Base-by-base conservation (phyloP, 2,797 vertebrate genomes). In the Chelmon rostratus region DNA sequence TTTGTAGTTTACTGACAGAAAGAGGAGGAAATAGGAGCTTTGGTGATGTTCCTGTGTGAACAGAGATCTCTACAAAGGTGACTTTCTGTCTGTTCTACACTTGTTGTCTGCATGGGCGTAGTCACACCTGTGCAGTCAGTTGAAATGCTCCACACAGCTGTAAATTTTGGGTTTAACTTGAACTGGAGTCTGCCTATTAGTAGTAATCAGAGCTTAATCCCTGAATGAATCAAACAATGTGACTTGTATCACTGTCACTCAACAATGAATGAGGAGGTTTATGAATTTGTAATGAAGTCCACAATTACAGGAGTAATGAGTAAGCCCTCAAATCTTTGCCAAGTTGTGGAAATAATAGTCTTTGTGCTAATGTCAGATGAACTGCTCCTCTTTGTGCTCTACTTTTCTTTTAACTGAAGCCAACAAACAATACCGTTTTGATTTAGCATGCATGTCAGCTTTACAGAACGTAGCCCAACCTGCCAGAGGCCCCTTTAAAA, bases 391-490 rank as follows among this genome's bases (percentile, higher is more conserved):
- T 78, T 64, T 71, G 40, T 73, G 64, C 13, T 68, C 56, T 65
- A 15, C 33, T 81, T 85, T 74, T 35, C 31, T 66, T 75, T 72
- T 70, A 89, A 78, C 65, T 59, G 42, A 54, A 81, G 53, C 75
- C 79, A 82, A 75, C 79, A 86, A 87, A 89, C 79, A 88, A 73
- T 68, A 68, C 85, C 8, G 75, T 83, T 76, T 73, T 5, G 61
- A 88, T 84, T 90, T 81, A 75, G 61, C 79, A 87, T 54, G 82
- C 82, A 67, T 65, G 85, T 89, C 88, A 88, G 38, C 66, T 88
- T 82, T 59, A 77, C 78, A 78, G 59, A 80, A 47, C 66, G 53
- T 2, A 58, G 78, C 44, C 64, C 78, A 78, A 75, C 52, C 46
- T 81, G 83, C 80, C 77, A 85, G 67, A 62, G 62, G 28, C 49